A percentile compares a stretch with the other conserved stretches of the same genome.
phyloP scores from a whole-genome alignment of 2,888 invertebrate genomes.

The Drosophila pegasa region DNA sequence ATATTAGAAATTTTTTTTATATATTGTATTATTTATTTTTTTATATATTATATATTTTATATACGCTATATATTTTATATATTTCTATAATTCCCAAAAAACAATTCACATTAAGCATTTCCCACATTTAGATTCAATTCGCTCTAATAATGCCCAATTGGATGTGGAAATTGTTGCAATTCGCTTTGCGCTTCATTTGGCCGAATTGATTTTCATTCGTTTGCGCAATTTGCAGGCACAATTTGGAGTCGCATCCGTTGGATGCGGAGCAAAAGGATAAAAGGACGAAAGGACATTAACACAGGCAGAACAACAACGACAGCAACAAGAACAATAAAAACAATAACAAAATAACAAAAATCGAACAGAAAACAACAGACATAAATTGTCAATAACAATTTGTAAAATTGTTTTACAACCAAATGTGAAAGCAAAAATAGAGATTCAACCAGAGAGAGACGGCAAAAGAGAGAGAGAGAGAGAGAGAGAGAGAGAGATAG shows the following conservation, averaged over 20 bases:
- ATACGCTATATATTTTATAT: not conserved
- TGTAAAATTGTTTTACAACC: slow-evolving; percentile 69
- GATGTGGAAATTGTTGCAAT: slow-evolving; percentile 44
- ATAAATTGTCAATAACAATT: slow-evolving; percentile 80
- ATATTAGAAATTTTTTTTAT: not conserved
- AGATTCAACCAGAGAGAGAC: not conserved
- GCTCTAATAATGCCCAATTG: slow-evolving; percentile 46
- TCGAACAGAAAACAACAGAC: slow-evolving; percentile 46
- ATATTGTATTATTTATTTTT: not conserved
- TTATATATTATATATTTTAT: not conserved
- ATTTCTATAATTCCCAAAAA: not conserved
- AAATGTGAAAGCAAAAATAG: slow-evolving; percentile 45
- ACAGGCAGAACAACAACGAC: not conserved
- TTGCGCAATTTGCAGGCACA: slow-evolving; percentile 49
- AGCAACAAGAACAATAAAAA: slow-evolving; percentile 3
- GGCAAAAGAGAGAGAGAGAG: not conserved
- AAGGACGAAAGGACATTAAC: slow-evolving; percentile 5
- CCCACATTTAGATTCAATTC: slow-evolving; percentile 1
- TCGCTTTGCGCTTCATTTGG: slow-evolving; percentile 65
- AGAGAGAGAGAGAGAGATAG: not conserved
- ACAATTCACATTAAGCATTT: not conserved
- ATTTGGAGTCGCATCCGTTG: slow-evolving; percentile 50
- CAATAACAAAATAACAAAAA: slow-evolving; percentile 10
- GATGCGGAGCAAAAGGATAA: not conserved
- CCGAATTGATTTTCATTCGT: slow-evolving; percentile 71